Conservation (phyloP, 2,797 vertebrate genomes). For the Mallotus villosus region DNA sequence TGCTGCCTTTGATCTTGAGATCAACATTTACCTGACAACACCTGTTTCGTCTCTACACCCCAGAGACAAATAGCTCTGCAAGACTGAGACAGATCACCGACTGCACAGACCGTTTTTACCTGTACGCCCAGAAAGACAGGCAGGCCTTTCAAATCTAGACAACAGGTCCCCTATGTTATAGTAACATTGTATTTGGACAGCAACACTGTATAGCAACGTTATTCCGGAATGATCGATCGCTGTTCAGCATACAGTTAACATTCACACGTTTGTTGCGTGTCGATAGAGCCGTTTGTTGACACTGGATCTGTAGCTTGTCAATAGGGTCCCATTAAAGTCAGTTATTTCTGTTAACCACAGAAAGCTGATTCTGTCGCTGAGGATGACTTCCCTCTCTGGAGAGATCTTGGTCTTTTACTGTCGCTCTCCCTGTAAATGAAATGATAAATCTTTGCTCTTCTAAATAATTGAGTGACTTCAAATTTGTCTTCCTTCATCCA, state of each 20-base stretch:
- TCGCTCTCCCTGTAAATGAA: not conserved
- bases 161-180: too few relatives aligned
- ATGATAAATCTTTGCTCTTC: conserved; percentile 63
- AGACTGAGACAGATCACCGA: not conserved
- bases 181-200: too few relatives aligned
- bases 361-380: conserved; percentile 22
- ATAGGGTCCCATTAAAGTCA: conserved; percentile 34
- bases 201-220: too few relatives aligned
- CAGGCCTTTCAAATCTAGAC: too few relatives aligned
- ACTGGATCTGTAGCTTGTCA: not conserved
- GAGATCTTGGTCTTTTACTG: conserved; percentile 21
- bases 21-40: conserved; percentile 13
- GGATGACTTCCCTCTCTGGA: conserved; percentile 40
- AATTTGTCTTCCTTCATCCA: conserved; percentile 75
- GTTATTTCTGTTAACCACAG: not conserved
- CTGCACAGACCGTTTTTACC: too few relatives aligned
- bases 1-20: conserved; percentile 16
- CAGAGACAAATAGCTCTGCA: not conserved
- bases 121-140: too few relatives aligned
- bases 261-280: too few relatives aligned
- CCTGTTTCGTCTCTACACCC: not conserved
- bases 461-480: conserved; percentile 75
- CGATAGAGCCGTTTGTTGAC: too few relatives aligned
- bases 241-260: too few relatives aligned
- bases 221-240: too few relatives aligned